phyloP scores from a whole-genome alignment of 2,797 vertebrate genomes.

The Oreortyx pictus region DNA sequence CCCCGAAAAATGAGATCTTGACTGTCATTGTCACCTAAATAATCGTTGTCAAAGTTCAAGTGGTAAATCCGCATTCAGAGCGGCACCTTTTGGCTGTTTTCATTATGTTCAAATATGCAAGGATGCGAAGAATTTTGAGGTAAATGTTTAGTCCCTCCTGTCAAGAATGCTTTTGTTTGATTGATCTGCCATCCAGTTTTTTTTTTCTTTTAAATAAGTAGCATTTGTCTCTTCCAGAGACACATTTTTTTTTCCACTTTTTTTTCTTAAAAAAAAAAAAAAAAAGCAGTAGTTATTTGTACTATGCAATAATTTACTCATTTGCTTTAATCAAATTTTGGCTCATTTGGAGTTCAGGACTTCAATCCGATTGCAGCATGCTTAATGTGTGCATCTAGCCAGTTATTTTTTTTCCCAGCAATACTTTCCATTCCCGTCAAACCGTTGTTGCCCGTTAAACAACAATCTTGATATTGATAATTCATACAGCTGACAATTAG shows the following conservation, averaged over 20 bases:
- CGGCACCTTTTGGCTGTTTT: background rate
- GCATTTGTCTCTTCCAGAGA: background rate
- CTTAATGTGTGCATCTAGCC: background rate
- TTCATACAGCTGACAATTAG: slow-evolving; percentile 40
- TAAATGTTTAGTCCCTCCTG: background rate
- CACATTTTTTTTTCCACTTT: background rate
- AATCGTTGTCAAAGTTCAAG: background rate
- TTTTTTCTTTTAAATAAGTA: background rate
- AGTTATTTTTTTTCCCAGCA: background rate
- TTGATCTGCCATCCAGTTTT: background rate
- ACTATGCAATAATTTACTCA: background rate
- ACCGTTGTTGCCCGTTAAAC: background rate
- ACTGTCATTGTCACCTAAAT: background rate
- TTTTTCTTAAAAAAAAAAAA: background rate
- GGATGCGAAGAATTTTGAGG: background rate
- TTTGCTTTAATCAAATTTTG: slow-evolving; percentile 25
- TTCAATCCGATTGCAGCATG: background rate
- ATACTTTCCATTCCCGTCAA: background rate
- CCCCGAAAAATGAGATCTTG: background rate
- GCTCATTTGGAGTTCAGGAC: background rate
- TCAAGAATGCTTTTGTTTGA: background rate
- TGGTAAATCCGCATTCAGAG: background rate
- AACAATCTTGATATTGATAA: background rate
- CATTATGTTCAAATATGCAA: background rate
- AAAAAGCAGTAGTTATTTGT: background rate